These are phyloP conservation scores for Vulpes lagopus DNA, from an alignment of 2,113 vertebrate species.

Conservation along the genomic window DNA sequence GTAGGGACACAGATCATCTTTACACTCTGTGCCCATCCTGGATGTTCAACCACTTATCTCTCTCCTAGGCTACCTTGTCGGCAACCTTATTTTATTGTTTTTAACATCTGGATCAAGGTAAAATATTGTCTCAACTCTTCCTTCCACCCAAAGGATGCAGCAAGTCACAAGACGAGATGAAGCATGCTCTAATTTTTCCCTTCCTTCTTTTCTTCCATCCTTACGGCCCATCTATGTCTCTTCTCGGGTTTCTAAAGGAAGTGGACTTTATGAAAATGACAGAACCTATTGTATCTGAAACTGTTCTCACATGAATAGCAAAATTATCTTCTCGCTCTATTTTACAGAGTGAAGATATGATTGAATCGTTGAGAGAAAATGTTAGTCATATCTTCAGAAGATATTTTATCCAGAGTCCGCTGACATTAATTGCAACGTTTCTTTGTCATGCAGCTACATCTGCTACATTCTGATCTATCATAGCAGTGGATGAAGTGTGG, in stretches of 20 bases:
- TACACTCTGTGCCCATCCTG: not conserved
- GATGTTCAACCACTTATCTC: not conserved
- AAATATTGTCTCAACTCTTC: not conserved
- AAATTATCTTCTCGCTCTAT: constrained; percentile 11
- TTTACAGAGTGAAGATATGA: not conserved
- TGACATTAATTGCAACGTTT: constrained; percentile 59
- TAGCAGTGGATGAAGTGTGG: constrained; percentile 36
- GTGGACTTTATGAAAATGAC: not conserved
- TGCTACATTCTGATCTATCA: constrained; percentile 54
- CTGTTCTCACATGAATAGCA: constrained; percentile 35
- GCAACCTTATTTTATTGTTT: not conserved
- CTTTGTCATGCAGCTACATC: constrained; percentile 41
- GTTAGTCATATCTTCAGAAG: constrained; percentile 43
- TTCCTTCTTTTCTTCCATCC: not conserved
- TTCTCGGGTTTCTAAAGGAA: not conserved
- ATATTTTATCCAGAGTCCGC: constrained; percentile 39
- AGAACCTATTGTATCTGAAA: constrained; percentile 25
- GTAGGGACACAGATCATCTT: not conserved
- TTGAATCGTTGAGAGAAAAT: constrained; percentile 48
- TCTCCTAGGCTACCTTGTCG: not conserved
- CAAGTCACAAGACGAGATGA: not conserved
- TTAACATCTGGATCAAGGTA: not conserved
- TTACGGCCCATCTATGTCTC: not conserved
- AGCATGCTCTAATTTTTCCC: not conserved
- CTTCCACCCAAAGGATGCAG: not conserved